Conservation (phyloP, 2,113 vertebrate genomes). For the Urocynchramus pylzowi region DNA sequence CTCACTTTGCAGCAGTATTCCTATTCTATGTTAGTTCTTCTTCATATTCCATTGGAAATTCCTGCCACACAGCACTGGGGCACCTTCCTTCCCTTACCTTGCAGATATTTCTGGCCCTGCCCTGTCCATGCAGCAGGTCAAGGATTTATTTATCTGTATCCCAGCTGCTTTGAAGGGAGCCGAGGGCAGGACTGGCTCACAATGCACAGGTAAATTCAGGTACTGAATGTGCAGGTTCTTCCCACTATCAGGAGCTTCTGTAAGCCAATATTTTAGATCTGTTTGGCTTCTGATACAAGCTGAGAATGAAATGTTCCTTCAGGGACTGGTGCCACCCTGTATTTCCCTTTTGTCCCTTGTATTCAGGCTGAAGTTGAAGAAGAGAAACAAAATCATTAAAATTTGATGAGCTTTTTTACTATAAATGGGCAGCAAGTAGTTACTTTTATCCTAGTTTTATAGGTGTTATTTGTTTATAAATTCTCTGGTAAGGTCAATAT, state of each 20-base stretch:
- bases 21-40: rapidly evolving
- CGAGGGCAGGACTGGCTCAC: neutral
- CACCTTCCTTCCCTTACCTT: rapidly evolving
- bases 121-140: neutral
- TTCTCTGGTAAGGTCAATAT: neutral
- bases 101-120: neutral
- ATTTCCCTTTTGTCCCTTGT: neutral
- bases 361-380: neutral
- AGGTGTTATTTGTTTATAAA: neutral
- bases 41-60: neutral
- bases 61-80: rapidly evolving
- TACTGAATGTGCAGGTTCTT: neutral
- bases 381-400: neutral
- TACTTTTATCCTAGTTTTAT: neutral
- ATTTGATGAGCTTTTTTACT: neutral
- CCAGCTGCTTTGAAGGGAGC: neutral
- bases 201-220: neutral
- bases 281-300: neutral
- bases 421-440: neutral
- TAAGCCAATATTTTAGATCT: neutral
- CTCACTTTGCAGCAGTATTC: neutral
- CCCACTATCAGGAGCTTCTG: neutral
- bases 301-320: neutral
- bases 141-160: neutral
- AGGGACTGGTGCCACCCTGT: neutral